Evolutionary conservation across 2,797 vertebrate species (phyloP), one percentile per base, ranked within the genome.

Genomic region (Heteromormyrus szaboi): DNA sequence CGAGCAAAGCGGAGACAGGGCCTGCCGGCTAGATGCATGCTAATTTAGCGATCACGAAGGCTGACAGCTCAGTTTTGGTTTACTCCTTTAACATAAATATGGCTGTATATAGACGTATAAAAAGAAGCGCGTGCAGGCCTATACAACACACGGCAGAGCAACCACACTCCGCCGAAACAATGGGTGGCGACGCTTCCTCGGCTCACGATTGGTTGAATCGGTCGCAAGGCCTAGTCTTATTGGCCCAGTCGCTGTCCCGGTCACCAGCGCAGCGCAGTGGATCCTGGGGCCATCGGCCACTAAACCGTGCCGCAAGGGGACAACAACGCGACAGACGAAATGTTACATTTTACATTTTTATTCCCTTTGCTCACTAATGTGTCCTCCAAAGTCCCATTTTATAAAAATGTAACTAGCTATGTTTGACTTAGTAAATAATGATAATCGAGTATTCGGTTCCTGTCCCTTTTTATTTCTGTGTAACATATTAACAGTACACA

Each of bases 151-250:
- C 37, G 25, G 1, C 17, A 19, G 88, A 56, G 89, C 92, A 46
- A 94, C 94, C 95, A 95, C 94, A 90, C 88, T 94, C 89, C 25
- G 9, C 5, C 2, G 2, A 44, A 41, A 54, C 12, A 88, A 50
- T 86, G 89, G 94, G 94, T 91, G 94, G 93, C 84, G 87, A 83
- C 56, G 89, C 41, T 72, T 65, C 76, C 1, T 54, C 50, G 29
- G n/a, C 48, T 79, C 90, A 59, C 65, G 17, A 81, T 81, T 81
- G 76, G 76, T 46, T 46, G 41, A 46, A 81, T 44, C 76, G 76
- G 7, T 3, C 19, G 41, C 76, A 81, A 19, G 76, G 41, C 37
- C 41, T n/a, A 41, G 41, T 46, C 41, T 72, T 72, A 72, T 37
- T 41, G 33, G 68, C 0, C 33, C 33, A 37, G 41, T n/a, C 1